Conservation (phyloP, 2,113 vertebrate species). For the Microcebus jonahi region DNA sequence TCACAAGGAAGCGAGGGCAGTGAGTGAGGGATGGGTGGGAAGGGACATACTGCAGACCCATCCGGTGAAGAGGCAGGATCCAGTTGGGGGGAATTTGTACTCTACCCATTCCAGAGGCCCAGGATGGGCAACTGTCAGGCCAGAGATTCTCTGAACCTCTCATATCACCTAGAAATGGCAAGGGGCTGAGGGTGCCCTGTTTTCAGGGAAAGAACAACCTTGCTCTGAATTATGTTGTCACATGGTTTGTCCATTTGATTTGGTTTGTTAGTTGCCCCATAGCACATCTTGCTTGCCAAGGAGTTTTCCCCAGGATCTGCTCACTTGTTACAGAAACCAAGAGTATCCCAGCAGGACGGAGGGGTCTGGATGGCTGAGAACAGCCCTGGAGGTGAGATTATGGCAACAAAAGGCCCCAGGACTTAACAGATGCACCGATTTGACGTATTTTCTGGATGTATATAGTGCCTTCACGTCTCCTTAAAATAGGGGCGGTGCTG, state of each 20-base stretch:
- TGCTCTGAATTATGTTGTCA: not conserved
- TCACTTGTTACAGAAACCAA: not conserved
- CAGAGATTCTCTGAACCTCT: not conserved
- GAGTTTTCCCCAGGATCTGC: not conserved
- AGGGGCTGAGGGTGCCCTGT: not conserved
- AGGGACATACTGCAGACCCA: not conserved
- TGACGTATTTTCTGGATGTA: not conserved
- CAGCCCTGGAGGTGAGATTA: not conserved
- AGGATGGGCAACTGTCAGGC: not conserved
- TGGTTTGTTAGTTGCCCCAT: not conserved
- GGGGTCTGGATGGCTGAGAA: not conserved
- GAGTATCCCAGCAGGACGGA: not conserved
- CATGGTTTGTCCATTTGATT: not conserved
- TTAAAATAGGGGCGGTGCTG: not conserved
- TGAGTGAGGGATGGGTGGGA: not conserved
- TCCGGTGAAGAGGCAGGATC: fast-evolving
- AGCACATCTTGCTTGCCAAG: not conserved
- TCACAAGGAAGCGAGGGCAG: not conserved
- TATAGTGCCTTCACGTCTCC: not conserved
- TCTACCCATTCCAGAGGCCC: not conserved
- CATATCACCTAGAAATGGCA: not conserved
- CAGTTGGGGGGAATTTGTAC: not conserved
- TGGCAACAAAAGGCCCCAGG: not conserved
- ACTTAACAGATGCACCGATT: too few species aligned
- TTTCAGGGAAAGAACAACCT: not conserved